A percentile compares a stretch with the other conserved stretches of the same genome.
Evolutionary conservation across 2,797 vertebrate species (phyloP).

Genomic region (Ptychobarbus kaznakovi): DNA sequence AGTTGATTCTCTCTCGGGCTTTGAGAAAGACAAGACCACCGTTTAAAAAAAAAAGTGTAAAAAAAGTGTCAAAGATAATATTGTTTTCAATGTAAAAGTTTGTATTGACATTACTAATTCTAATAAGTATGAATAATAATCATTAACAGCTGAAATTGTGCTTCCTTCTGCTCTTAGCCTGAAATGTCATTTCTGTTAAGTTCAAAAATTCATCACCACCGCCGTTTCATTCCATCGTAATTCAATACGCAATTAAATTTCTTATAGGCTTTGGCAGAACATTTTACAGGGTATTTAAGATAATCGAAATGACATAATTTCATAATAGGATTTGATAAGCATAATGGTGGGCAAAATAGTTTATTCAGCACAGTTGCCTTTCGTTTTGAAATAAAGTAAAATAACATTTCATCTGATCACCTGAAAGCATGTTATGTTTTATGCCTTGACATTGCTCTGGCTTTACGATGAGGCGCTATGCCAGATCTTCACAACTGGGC

Average conservation of each 20-base stretch:
- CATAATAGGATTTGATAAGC: conserved; percentile 59
- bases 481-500: conserved; percentile 23
- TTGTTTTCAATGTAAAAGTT: not conserved
- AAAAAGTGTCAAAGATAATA: not conserved
- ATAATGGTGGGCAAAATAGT: conserved; percentile 52
- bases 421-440: conserved; percentile 1
- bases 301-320: conserved; percentile 62
- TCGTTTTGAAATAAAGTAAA: conserved; percentile 52
- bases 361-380: conserved; percentile 47
- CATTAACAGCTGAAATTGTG: conserved; percentile 20
- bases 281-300: conserved; percentile 60
- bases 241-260: conserved; percentile 62
- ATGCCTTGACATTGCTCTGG: not conserved
- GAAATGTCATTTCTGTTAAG: conserved; percentile 54
- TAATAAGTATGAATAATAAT: conserved; percentile 21
- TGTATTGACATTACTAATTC: not conserved
- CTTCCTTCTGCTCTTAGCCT: conserved; percentile 18
- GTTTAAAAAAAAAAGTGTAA: not conserved
- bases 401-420: conserved; percentile 34
- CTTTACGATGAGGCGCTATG: not conserved
- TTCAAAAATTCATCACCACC: conserved; percentile 50
- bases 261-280: conserved; percentile 62
- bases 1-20: conserved; percentile 37
- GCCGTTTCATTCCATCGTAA: conserved; percentile 57
- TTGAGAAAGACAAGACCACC: conserved; percentile 12